These are phyloP conservation scores for Sebastes dallii DNA, from an alignment of 2,797 vertebrate species.

Conservation along the genomic window DNA sequence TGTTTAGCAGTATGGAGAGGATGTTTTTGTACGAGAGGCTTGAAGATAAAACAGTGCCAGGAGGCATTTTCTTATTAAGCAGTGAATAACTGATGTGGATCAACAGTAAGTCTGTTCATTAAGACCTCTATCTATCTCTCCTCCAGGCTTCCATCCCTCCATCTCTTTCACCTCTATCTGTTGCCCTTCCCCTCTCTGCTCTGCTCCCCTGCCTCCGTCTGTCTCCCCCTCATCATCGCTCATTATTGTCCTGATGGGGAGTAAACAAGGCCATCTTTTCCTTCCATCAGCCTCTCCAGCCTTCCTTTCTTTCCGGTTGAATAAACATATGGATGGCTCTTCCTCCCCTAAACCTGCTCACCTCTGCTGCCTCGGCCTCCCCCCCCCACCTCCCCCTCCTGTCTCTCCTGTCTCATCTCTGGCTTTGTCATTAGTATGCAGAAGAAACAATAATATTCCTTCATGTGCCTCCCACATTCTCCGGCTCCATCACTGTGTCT, in stretches of 20 bases:
- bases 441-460: constrained; percentile 52
- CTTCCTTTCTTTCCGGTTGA: constrained; percentile 36
- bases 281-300: constrained; percentile 36
- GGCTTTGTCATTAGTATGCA: constrained; percentile 57
- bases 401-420: constrained; percentile 27
- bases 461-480: constrained; percentile 39
- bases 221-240: constrained; percentile 49
- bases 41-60: not conserved
- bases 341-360: constrained; percentile 38
- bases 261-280: constrained; percentile 63
- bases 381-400: not conserved
- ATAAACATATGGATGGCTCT: constrained; percentile 32
- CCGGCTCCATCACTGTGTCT: not conserved
- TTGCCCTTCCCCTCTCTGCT: constrained; percentile 21
- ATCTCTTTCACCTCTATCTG: constrained; percentile 23
- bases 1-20: not conserved
- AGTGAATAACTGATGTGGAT: constrained; percentile 34
- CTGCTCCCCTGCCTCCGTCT: constrained; percentile 13
- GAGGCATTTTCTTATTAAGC: constrained; percentile 20
- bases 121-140: not conserved
- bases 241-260: constrained; percentile 52
- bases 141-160: constrained; percentile 17
- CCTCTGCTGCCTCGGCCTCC: constrained; percentile 25
- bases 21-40: not conserved
- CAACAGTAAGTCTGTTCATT: constrained; percentile 11